Evolutionary conservation across 2,797 vertebrate species (phyloP).

Genomic region (Nyctibius grandis): DNA sequence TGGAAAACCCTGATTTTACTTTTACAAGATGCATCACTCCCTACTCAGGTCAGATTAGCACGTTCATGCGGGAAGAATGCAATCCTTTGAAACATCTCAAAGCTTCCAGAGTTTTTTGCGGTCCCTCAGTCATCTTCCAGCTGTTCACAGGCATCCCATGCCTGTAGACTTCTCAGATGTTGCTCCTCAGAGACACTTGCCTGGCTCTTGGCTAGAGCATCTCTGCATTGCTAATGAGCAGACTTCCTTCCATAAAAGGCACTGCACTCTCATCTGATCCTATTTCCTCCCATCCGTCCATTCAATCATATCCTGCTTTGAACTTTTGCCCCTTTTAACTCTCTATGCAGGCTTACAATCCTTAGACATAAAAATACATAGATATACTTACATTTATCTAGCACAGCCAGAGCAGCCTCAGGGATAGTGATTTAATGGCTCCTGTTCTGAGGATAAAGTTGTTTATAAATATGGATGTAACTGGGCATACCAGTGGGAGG

Average conservation of each 20-base stretch:
- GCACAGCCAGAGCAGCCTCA: conserved; percentile 61
- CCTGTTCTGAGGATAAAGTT: conserved; percentile 60
- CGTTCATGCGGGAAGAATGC: not conserved
- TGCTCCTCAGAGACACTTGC: not conserved
- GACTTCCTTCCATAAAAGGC: not conserved
- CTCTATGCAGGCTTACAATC: conserved; percentile 31
- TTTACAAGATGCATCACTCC: not conserved
- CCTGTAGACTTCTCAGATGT: not conserved
- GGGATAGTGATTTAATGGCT: conserved; percentile 63
- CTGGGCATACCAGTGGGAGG: conserved; percentile 29
- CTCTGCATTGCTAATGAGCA: conserved; percentile 25
- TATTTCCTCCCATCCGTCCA: not conserved
- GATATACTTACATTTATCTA: conserved; percentile 62
- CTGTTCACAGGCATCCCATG: not conserved
- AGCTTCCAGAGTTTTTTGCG: not conserved
- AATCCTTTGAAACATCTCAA: not conserved
- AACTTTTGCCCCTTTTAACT: conserved; percentile 52
- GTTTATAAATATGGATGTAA: conserved; percentile 76
- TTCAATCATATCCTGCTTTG: conserved; percentile 34
- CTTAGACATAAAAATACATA: conserved; percentile 34
- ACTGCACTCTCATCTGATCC: not conserved
- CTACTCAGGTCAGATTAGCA: not conserved
- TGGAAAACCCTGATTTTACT: not conserved
- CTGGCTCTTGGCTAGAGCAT: conserved; percentile 10
- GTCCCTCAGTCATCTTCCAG: not conserved